Conservation (phyloP, 2,797 vertebrate species). For the Bovichtus variegatus region DNA sequence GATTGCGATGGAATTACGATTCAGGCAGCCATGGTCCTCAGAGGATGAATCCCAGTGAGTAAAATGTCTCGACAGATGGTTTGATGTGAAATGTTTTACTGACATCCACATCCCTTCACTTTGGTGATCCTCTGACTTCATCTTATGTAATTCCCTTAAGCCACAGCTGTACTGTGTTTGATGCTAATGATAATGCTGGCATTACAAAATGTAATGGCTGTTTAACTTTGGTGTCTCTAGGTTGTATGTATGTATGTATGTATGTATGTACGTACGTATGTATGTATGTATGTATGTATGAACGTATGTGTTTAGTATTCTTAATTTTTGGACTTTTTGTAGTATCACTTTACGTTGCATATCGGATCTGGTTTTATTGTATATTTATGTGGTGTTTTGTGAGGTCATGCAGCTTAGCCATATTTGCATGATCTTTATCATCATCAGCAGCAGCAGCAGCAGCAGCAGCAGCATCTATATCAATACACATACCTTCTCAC, state of each 20-base stretch:
- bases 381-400: not conserved
- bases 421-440: not conserved
- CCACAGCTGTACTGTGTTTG: too few relatives aligned
- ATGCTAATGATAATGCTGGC: too few relatives aligned
- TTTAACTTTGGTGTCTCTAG: too few relatives aligned
- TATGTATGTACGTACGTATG: not conserved
- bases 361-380: not conserved
- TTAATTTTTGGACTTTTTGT: not conserved
- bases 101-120: not conserved
- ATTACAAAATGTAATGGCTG: too few relatives aligned
- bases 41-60: not conserved
- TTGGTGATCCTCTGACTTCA: too few relatives aligned
- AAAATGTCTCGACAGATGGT: not conserved
- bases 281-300: not conserved
- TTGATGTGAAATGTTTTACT: not conserved
- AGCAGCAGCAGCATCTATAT: not conserved
- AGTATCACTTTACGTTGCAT: not conserved
- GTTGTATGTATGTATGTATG: not conserved
- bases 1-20: not conserved
- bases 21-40: not conserved
- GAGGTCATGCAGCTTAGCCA: not conserved
- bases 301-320: not conserved
- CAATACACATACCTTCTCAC: not conserved
- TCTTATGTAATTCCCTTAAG: too few relatives aligned
- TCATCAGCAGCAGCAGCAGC: not conserved